Conservation (phyloP, 2,113 vertebrate genomes). For the Nothocercus julius region DNA sequence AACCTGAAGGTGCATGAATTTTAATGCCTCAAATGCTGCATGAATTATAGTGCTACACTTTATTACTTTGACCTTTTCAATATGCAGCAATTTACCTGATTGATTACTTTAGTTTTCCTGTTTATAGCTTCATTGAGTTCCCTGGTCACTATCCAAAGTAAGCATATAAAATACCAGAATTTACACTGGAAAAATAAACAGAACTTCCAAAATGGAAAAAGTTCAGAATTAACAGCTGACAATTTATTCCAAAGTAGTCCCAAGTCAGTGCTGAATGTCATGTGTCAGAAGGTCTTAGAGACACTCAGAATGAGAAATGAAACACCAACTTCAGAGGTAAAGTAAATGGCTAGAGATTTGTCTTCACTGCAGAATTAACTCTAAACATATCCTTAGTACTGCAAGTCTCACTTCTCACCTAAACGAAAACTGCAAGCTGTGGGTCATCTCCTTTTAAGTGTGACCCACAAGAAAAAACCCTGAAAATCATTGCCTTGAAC, state of each 20-base stretch:
- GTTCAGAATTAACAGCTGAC: not conserved
- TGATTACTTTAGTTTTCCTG: constrained; percentile 6
- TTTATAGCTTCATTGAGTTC: constrained; percentile 25
- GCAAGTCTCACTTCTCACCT: not conserved
- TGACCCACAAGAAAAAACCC: not conserved
- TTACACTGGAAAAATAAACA: not conserved
- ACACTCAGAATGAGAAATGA: not conserved
- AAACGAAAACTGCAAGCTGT: not conserved
- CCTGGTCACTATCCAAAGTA: not conserved
- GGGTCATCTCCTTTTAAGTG: not conserved
- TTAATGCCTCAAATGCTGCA: constrained; percentile 11
- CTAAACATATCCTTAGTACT: not conserved
- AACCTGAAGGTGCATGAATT: constrained; percentile 34
- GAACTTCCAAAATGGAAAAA: not conserved
- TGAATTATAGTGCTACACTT: constrained; percentile 27
- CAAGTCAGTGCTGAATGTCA: not conserved
- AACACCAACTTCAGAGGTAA: not conserved
- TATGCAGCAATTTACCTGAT: constrained; percentile 48
- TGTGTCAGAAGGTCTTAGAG: not conserved
- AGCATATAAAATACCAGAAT: constrained; percentile 13
- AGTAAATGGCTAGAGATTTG: not conserved
- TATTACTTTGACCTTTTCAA: constrained; percentile 53
- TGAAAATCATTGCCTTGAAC: not conserved
- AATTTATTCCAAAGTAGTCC: not conserved
- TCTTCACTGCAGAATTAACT: not conserved